Evolutionary conservation across 2,888 invertebrate genomes (phyloP), one percentile per base, ranked within the genome.

Genomic region (Autographa pulchrina): DNA sequence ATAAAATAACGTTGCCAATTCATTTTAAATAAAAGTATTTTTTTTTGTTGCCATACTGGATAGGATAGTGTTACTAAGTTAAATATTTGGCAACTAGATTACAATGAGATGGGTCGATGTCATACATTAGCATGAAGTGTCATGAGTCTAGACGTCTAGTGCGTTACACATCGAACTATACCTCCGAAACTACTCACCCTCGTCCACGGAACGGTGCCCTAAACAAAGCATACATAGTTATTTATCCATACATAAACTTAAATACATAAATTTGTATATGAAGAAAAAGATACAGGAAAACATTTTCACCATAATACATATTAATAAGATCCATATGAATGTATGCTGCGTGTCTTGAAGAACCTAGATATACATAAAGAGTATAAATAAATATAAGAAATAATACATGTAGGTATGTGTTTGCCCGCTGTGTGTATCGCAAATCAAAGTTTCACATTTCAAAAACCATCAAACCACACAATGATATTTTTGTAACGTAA

Each of bases 191-290:
- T 89, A 95, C 95, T 94, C 90, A 95, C 95, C 94, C 88, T 95
- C 95, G 59, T 94, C 94, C 94, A 91, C 87, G 66, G 93, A 88
- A 74, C 88, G 90, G 90, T 88, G 91, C 91, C 91, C 95, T 95
- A 88, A 91, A 94, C 87, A 93, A 90, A 92, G 84, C 79, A 84
- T 77, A 83, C 58, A 80, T 63, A 78, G 68, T 82, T 77, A 75
- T 73, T 72, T 52, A 48, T 61, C 48, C 54, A 25, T 61, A 61
- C 38, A n/a, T 63, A 52, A 11, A 31, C 20, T 20, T 62, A 48
- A 25, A 62, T 25, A 62, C 20, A 62, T 62, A 43, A 0, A 25
- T 20, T 35, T 64, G 52, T 63, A 68, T 14, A 56, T 56, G 52
- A 8, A 8, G 32, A 41, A 38, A 4, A 38, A 25, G 43, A 11